A percentile compares a stretch with the other conserved stretches of the same genome.
These are phyloP conservation scores for Andrena praecox DNA, from an alignment of 2,888 invertebrate species.

Conservation along the genomic window DNA sequence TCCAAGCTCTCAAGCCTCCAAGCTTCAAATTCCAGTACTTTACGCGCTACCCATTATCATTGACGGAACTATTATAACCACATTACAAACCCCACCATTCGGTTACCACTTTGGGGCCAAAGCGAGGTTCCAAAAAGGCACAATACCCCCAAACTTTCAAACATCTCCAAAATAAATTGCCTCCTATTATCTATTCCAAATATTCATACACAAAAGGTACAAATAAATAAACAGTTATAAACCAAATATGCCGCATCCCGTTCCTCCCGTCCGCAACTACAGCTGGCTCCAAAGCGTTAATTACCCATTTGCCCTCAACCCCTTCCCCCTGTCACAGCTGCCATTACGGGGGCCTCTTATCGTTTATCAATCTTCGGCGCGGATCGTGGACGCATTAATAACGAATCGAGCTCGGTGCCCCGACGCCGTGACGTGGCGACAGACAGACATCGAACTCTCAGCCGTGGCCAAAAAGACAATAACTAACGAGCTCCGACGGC, in stretches of 20 bases:
- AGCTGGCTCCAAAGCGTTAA: no score
- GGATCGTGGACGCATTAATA: constrained; percentile 24
- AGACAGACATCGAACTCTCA: neutral
- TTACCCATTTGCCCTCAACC: neutral
- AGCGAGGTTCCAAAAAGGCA: no score
- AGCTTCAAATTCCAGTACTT: no score
- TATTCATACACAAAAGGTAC: no score
- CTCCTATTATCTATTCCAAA: no score
- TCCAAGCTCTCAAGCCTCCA: no score
- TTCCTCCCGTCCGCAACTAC: no score
- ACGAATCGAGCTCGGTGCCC: neutral
- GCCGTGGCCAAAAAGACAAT: constrained; percentile 14
- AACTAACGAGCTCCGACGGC: constrained; percentile 40
- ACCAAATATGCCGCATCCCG: no score
- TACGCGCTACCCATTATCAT: neutral
- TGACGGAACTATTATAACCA: neutral
- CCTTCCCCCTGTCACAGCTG: neutral
- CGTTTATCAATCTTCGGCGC: constrained; percentile 38
- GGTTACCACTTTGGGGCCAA: neutral
- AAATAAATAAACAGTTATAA: no score
- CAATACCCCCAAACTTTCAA: no score
- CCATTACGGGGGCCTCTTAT: constrained; percentile 6
- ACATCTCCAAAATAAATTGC: no score
- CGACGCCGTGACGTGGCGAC: neutral
- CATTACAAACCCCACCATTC: neutral